These are phyloP conservation scores for Alexandromys oeconomus DNA, from an alignment of 2,797 vertebrate species.

Conservation along the genomic window DNA sequence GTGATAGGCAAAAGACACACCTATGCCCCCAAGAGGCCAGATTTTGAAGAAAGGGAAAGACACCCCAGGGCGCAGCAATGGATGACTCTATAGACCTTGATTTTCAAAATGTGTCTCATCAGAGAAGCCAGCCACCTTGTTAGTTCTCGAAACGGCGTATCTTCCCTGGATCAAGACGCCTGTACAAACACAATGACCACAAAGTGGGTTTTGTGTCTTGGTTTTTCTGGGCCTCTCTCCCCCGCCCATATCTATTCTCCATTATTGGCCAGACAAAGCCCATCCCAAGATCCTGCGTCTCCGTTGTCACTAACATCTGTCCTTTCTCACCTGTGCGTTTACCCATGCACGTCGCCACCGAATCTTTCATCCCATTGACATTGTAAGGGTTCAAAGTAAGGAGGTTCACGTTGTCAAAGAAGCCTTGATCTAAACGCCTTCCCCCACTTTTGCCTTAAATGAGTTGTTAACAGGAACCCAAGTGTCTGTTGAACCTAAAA, in stretches of 20 bases:
- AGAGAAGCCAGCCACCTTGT: conserved; percentile 61
- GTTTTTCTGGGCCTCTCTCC: conserved; percentile 70
- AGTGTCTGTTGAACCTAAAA: conserved; percentile 86
- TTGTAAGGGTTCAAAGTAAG: conserved; percentile 76
- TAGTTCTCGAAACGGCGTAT: conserved; percentile 69
- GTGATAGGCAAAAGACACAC: background rate
- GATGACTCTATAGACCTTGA: conserved; percentile 5
- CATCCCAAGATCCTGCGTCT: conserved; percentile 61
- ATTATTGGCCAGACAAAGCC: conserved; percentile 81
- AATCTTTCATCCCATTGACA: conserved; percentile 77
- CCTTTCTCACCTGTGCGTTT: conserved; percentile 69
- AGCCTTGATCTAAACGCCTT: conserved; percentile 84
- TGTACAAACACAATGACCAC: conserved; percentile 78
- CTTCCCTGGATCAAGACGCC: conserved; percentile 73
- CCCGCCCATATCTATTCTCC: conserved; percentile 63
- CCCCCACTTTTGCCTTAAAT: conserved; percentile 84
- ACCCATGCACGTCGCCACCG: conserved; percentile 71
- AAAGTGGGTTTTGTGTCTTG: conserved; percentile 80
- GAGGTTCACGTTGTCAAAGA: conserved; percentile 81
- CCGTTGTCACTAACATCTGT: conserved; percentile 67
- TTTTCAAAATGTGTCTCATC: conserved; percentile 43
- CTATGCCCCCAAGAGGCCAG: background rate
- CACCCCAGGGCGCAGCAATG: background rate
- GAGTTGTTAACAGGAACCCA: conserved; percentile 82
- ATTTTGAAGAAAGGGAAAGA: conserved; percentile 18